Base-by-base conservation (phyloP, 2,113 vertebrate species). In the Scytalopus superciliaris region DNA sequence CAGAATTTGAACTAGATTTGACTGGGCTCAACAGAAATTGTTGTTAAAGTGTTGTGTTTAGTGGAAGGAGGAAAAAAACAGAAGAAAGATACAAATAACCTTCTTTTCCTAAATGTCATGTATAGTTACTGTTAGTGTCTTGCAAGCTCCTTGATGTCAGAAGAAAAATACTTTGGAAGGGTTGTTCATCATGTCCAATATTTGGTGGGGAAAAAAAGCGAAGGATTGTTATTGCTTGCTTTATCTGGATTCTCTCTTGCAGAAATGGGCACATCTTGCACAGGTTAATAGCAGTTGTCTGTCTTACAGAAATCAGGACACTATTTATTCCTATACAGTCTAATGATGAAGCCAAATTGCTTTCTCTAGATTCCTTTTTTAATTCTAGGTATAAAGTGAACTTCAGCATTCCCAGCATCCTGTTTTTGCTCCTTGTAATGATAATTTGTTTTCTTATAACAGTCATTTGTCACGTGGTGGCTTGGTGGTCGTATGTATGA, bases 401-500 rank as follows among this genome's bases (percentile, higher is more conserved):
- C 76, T 66, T 67, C 93, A 88, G 10, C 49, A 49, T 92, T 90
- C 59, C n/a, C 39, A 92, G 44, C 82, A 88, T 37, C 53, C 75
- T 93, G 74, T 49, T 78, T 23, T 42, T 50, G 56, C 59, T 83
- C 69, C 40, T 84, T 68, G n/a, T 60, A 69, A 50, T 75, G 57
- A 24, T 64, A 74, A 77, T 45, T 91, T 30, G 80, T 67, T 64
- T 86, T 87, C 83, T 93, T 78, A 6, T 82, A 42, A 68, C 55
- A 91, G 72, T 80, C 22, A 56, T 60, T 86, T 95, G 84, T 90
- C 96, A 87, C 28, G 99, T 98, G 98, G 98, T 99, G 98, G 99
- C 98, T 98, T 99, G 98, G 99, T 98, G 98, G 99, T 99, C 98
- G 98, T 99, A 99, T 99, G 98, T 99, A 99, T 99, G 99, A 99